These are phyloP conservation scores for Protobothrops flavoviridis DNA, from an alignment of 2,113 vertebrate genomes.

Conservation along the genomic window DNA sequence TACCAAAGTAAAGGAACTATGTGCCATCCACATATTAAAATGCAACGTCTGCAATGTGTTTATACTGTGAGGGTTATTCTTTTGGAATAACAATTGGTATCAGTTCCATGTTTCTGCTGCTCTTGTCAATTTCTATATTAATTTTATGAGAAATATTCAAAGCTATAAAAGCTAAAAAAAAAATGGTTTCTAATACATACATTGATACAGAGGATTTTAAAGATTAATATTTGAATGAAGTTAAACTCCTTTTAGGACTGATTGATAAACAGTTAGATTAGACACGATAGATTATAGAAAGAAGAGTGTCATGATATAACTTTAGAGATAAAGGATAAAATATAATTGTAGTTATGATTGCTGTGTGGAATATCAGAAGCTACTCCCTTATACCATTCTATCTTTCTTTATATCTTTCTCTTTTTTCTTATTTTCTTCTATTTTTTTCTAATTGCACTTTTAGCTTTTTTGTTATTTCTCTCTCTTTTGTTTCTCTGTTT, in stretches of 20 bases:
- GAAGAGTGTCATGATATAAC: not conserved
- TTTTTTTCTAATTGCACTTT: not conserved
- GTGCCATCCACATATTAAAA: conserved; percentile 1
- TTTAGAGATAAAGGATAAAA: not conserved
- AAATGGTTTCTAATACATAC: not conserved
- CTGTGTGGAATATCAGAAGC: not conserved
- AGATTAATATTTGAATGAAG: not conserved
- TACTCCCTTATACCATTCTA: not conserved
- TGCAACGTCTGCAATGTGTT: conserved; percentile 31
- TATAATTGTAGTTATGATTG: not conserved
- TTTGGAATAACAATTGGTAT: conserved; percentile 20
- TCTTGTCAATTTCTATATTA: not conserved
- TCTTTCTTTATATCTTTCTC: not conserved
- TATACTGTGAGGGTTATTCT: conserved; percentile 12
- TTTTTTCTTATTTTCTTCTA: not conserved
- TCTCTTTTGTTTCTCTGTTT: not conserved
- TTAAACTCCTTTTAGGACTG: not conserved
- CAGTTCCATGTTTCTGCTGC: conserved; percentile 11
- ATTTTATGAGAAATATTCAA: not conserved
- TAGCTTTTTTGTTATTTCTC: not conserved
- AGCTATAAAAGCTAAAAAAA: not conserved
- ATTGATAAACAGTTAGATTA: not conserved
- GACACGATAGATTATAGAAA: not conserved
- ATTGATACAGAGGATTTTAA: not conserved
- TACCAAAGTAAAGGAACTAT: conserved; percentile 4